Base-by-base conservation (phyloP, 2,797 vertebrate species). In the Cetoscarus ocellatus region DNA sequence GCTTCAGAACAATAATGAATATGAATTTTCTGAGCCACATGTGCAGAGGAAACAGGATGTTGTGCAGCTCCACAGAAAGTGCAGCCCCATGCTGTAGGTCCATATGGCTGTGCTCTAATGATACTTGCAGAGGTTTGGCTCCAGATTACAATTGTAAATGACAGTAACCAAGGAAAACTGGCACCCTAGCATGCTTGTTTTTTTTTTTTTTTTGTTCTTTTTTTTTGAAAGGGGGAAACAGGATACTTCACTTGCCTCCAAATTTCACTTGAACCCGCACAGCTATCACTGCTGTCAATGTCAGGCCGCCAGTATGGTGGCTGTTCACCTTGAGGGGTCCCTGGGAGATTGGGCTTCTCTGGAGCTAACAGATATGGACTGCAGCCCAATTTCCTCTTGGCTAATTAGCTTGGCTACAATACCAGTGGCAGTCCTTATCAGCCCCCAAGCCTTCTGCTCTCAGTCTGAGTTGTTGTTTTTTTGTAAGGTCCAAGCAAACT, bases 361-460 rank as follows among this genome's bases (percentile, higher is more conserved):
- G 85, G 83, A 91, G 76, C 82, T 79, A 85, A 87, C 87, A 77
- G 93, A 93, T 94, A 93, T 92, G 91, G 91, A 93, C 80, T 59
- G 73, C 63, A 66, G 84, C 91, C 93, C 91, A 93, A 93, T 93
- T 93, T 93, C 90, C 90, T 91, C 85, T 90, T 78, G 90, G 93
- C 88, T 95, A 94, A 95, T 95, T 94, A 94, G 84, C 85, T 93
- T 91, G 91, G 90, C 91, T 84, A 89, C 80, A 88, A 83, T 90
- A 88, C 77, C 78, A 64, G 86, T 84, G 70, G 85, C 79, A 88
- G 84, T 82, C 84, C 88, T 93, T 94, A 94, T 94, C 91, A 71
- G 77, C 73, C 83, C 73, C 64, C 49, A 19, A 86, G 87, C 86
- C 84, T 83, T 86, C 79, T 90, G 86, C 80, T 86, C 68, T 58